Conservation (phyloP, 2,113 vertebrate genomes). For the Odontophorus gujanensis region DNA sequence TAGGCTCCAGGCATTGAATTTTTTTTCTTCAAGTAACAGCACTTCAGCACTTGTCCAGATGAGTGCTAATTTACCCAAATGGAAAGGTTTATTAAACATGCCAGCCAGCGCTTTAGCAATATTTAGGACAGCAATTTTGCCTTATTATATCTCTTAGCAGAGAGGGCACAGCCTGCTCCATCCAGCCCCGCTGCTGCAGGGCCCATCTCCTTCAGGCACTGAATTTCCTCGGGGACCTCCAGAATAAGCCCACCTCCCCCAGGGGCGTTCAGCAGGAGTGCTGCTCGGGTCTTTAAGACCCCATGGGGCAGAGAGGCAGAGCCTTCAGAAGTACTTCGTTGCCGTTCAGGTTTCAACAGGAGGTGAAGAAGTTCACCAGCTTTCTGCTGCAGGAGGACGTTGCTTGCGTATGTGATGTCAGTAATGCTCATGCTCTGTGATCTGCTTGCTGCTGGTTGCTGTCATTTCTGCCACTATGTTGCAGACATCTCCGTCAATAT, state of each 20-base stretch:
- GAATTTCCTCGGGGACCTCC: neutral
- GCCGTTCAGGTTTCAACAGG: neutral
- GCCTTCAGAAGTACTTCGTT: neutral
- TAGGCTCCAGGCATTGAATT: conserved; percentile 56
- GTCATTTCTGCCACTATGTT: neutral
- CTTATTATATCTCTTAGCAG: conserved; percentile 73
- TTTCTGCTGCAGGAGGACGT: neutral
- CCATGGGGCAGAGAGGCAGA: neutral
- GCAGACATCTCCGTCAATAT: neutral
- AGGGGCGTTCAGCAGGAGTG: neutral
- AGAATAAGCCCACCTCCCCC: neutral
- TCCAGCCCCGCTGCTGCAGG: neutral
- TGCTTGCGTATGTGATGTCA: neutral
- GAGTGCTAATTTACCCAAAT: conserved; percentile 78
- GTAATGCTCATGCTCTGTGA: neutral
- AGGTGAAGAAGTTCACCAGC: neutral
- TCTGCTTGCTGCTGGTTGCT: neutral
- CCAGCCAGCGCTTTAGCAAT: conserved; percentile 74
- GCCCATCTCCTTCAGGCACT: neutral
- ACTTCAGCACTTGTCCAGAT: conserved; percentile 77
- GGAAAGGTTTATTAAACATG: conserved; percentile 80
- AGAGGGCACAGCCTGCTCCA: conserved; percentile 46
- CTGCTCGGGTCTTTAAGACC: neutral
- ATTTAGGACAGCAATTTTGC: conserved; percentile 76
- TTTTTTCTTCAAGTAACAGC: conserved; percentile 68